These are phyloP conservation scores for Cydia splendana DNA, from an alignment of 1,140 invertebrate genomes.

Conservation along the genomic window DNA sequence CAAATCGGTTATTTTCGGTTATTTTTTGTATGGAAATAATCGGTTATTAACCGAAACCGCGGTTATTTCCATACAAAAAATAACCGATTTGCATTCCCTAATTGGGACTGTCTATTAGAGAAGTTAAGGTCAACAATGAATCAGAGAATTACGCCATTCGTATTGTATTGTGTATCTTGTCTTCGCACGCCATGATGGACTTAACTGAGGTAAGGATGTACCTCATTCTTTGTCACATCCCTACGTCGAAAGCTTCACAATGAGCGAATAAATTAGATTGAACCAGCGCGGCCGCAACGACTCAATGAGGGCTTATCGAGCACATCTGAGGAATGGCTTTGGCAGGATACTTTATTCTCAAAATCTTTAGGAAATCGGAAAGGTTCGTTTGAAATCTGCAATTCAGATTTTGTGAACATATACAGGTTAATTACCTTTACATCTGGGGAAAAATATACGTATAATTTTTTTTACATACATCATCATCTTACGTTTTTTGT, in stretches of 20 bases:
- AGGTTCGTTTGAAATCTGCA: too few relatives aligned
- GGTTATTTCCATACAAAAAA: too few relatives aligned
- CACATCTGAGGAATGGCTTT: slow-evolving; percentile 25
- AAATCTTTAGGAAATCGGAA: not conserved
- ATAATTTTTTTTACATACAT: too few relatives aligned
- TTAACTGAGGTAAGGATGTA: not conserved
- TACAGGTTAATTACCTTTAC: too few relatives aligned
- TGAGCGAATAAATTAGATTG: slow-evolving; percentile 57
- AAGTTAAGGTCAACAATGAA: not conserved
- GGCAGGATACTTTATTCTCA: slow-evolving; percentile 31
- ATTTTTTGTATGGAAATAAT: too few relatives aligned
- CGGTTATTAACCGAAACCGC: too few relatives aligned
- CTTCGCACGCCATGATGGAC: not conserved
- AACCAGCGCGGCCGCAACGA: slow-evolving; percentile 43
- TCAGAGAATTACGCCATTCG: not conserved
- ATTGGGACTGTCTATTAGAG: not conserved
- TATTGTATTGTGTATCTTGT: not conserved
- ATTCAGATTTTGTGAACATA: too few relatives aligned
- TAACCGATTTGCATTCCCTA: too few relatives aligned
- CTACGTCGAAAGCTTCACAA: slow-evolving; percentile 39
- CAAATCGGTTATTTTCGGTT: too few relatives aligned
- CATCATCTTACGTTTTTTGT: too few relatives aligned
- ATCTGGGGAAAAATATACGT: too few relatives aligned
- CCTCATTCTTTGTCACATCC: not conserved
- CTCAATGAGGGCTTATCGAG: slow-evolving; percentile 45